Base-by-base conservation (phyloP, 2,888 invertebrate species). In the Lissocephala sabroskyi region DNA sequence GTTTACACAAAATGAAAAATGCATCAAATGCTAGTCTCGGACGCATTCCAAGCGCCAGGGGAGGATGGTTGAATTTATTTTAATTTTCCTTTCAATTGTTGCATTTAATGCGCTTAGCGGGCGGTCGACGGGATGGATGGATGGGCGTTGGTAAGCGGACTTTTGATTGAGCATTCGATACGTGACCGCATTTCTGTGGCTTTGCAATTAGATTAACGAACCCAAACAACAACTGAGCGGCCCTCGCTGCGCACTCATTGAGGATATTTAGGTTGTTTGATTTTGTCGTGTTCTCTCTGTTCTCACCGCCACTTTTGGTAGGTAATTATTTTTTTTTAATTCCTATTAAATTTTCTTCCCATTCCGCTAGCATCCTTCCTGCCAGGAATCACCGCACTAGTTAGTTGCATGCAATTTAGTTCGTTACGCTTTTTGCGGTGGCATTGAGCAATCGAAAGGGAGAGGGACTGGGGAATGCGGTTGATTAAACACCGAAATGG, bases 201-300 rank as follows among this genome's bases (percentile, higher is more conserved):
- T 74, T 76, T 65, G 77, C 63, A 70, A 73, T 73, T 73, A 73
- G 77, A 73, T 73, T 73, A 76, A 70, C 70, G 49, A 60, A 64
- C 65, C 53, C 28, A 28, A n/a, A n/a, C n/a, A n/a, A n/a, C n/a
- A n/a, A n/a, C n/a, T n/a, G n/a, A n/a, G n/a, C n/a, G n/a, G n/a
- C n/a, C n/a, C n/a, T n/a, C n/a, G n/a, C n/a, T n/a, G n/a, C 18
- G 16, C 40, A 40, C 36, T 40, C 26, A 16, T 1, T 5, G 30
- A 36, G 42, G 32, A 14, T 14, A 23, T 48, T 10, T 18, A 36
- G 42, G 51, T 59, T 58, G 54, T 60, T 56, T 63, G 33, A 59
- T 61, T 70, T 63, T 35, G 37, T 37, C 37, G 19, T 16, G 37
- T n/a, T 10, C 19, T 37, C 19, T 37, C 19, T 23, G 3, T 3